phyloP scores from a whole-genome alignment of 2,888 invertebrate species.

The Hirtodrosophila confusa region DNA sequence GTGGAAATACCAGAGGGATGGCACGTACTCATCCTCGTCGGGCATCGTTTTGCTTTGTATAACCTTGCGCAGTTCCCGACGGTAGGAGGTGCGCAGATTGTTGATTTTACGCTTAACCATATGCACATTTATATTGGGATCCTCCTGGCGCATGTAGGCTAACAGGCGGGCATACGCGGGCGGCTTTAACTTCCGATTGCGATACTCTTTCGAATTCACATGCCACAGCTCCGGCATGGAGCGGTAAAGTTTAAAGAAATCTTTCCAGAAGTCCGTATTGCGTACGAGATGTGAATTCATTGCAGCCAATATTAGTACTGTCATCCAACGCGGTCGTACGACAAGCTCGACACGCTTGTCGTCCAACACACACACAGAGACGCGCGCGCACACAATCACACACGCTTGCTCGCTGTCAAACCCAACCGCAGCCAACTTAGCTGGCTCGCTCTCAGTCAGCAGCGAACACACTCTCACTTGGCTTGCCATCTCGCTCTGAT shows the following conservation, averaged over 20 bases:
- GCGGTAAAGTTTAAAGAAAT: conserved; percentile 60
- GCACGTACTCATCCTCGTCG: conserved; percentile 43
- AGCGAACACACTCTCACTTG: no score
- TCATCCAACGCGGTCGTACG: conserved; percentile 54
- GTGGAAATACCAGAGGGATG: conserved; percentile 61
- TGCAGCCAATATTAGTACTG: conserved; percentile 17
- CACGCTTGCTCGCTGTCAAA: background rate
- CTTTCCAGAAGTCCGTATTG: conserved; percentile 47
- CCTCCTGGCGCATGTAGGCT: conserved; percentile 28
- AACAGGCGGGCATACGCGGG: conserved; percentile 46
- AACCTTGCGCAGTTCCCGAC: conserved; percentile 63
- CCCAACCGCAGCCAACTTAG: no score
- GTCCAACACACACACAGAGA: conserved; percentile 11
- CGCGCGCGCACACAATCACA: background rate
- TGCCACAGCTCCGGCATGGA: conserved; percentile 65
- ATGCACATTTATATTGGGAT: conserved; percentile 51
- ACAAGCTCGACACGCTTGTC: conserved; percentile 7
- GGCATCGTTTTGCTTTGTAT: conserved; percentile 26
- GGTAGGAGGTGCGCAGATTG: conserved; percentile 69
- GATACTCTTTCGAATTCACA: conserved; percentile 44
- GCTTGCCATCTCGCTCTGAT: no score
- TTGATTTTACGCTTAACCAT: conserved; percentile 66
- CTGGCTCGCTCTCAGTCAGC: no score
- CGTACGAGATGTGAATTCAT: conserved; percentile 54
- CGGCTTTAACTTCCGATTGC: conserved; percentile 48